Evolutionary conservation across 2,888 invertebrate species (phyloP).

Genomic region (Amiota mariae): DNA sequence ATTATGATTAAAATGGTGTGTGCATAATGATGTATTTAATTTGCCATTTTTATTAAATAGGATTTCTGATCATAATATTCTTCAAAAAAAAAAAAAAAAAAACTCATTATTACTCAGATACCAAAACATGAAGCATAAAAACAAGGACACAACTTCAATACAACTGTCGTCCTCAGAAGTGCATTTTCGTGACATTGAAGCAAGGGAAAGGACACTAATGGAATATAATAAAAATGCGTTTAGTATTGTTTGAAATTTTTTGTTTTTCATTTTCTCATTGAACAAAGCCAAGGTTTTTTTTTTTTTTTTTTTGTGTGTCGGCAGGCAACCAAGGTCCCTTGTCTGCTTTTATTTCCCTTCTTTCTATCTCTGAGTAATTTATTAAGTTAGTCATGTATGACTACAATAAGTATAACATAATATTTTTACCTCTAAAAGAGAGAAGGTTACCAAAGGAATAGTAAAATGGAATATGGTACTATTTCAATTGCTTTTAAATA

Average conservation of each 20-base stretch:
- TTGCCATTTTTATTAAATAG: neutral
- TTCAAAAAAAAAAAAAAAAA: too few species aligned
- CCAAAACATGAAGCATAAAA: slow-evolving; percentile 21
- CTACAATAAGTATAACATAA: slow-evolving; percentile 33
- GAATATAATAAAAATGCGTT: slow-evolving; percentile 4
- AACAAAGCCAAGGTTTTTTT: too few species aligned
- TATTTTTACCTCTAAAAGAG: too few species aligned
- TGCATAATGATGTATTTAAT: slow-evolving; percentile 47
- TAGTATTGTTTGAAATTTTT: neutral
- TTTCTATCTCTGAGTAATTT: slow-evolving; percentile 45
- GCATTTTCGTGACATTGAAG: slow-evolving; percentile 6
- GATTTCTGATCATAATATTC: too few species aligned
- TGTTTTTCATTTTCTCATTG: too few species aligned
- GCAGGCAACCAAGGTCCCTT: too few species aligned
- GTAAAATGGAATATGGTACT: too few species aligned
- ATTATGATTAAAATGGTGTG: slow-evolving; percentile 19
- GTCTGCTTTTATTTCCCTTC: too few species aligned
- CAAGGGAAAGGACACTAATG: slow-evolving; percentile 34
- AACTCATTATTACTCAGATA: slow-evolving; percentile 5
- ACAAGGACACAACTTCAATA: neutral
- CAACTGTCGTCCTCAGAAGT: neutral
- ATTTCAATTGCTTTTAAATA: too few species aligned
- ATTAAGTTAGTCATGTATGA: slow-evolving; percentile 54
- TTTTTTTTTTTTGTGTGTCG: too few species aligned
- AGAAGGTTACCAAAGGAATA: too few species aligned